Percentiles rank a stretch among this genome's conserved stretches.
Conservation (phyloP, 2,113 vertebrate genomes). For the Calidris pygmaea region DNA sequence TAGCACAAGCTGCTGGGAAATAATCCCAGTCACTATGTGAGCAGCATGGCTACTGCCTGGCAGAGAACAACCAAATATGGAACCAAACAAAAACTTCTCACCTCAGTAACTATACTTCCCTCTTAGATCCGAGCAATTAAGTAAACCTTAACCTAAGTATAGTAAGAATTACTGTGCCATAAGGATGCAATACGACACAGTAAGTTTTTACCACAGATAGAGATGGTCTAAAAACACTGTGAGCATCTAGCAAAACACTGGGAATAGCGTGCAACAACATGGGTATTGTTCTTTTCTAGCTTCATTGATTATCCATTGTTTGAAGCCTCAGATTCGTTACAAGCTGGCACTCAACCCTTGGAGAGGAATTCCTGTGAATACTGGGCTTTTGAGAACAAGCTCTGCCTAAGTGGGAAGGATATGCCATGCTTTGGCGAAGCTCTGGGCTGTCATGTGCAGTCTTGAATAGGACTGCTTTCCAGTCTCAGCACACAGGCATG, state of each 20-base stretch:
- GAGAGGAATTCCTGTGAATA: conserved; percentile 3
- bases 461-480: not conserved
- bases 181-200: not conserved
- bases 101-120: not conserved
- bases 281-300: conserved; percentile 13
- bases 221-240: not conserved
- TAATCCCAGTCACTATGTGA: not conserved
- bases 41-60: not conserved
- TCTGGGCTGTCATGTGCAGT: not conserved
- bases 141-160: not conserved
- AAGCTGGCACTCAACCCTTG: conserved; percentile 19
- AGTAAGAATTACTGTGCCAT: not conserved
- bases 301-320: conserved; percentile 50
- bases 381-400: conserved; percentile 15
- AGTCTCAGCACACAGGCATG: not conserved
- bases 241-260: conserved; percentile 29
- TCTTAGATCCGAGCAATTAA: not conserved
- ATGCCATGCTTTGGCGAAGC: not conserved
- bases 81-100: not conserved
- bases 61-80: not conserved
- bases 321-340: conserved; percentile 36
- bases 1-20: not conserved
- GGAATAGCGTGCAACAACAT: conserved; percentile 38
- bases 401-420: not conserved
- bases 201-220: not conserved